These are phyloP conservation scores for Artemisiospiza belli DNA, from an alignment of 2,113 vertebrate species.

Conservation along the genomic window DNA sequence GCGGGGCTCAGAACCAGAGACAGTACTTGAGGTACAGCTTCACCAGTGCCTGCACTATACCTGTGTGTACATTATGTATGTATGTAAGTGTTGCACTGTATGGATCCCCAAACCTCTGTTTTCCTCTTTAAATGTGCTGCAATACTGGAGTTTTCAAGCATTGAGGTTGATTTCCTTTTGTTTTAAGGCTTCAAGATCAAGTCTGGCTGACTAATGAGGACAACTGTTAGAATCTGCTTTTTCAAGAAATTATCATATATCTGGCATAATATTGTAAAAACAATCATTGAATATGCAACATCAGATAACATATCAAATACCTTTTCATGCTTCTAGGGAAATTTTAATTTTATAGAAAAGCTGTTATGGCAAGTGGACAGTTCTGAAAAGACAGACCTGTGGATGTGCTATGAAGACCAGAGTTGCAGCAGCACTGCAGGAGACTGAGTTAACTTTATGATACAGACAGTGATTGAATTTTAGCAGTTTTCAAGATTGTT, in stretches of 20 bases:
- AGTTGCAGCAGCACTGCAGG: neutral
- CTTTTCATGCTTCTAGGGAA: neutral
- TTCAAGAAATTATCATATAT: neutral
- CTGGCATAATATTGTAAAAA: neutral
- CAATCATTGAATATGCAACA: neutral
- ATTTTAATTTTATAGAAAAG: neutral
- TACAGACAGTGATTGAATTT: neutral
- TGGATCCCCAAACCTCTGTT: neutral
- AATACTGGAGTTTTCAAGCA: neutral
- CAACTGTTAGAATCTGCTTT: neutral
- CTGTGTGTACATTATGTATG: neutral
- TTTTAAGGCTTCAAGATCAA: neutral
- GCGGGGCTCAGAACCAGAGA: neutral
- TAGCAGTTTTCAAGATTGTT: neutral
- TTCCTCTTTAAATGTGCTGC: neutral
- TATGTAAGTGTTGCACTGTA: too few species aligned
- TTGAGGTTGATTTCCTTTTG: neutral
- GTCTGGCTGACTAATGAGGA: neutral
- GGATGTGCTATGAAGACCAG: neutral
- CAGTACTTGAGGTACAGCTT: accelerated
- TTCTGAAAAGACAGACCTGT: neutral
- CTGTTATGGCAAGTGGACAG: neutral
- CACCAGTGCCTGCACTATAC: neutral
- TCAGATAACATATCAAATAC: neutral
- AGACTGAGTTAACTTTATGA: neutral